Evolutionary conservation across 37 sponge, comb jelly and placozoan genomes (phyloP), one percentile per base, ranked within the genome.

Genomic region (Hexactinellida sp.): DNA sequence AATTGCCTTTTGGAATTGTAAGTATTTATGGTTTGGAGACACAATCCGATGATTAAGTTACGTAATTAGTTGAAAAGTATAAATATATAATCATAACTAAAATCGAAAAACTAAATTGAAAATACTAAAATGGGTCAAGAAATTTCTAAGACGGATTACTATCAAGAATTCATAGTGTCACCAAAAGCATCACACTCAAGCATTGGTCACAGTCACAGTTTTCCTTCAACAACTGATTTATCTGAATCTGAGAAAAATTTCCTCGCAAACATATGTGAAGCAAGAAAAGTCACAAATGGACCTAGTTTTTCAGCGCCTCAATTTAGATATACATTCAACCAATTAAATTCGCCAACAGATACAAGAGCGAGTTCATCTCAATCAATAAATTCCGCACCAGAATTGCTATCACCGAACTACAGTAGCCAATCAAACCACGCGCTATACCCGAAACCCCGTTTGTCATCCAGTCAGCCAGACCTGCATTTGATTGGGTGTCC

Each of bases 81-180:
- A 63, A 63, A 63, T 63, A 63, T 1, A 25, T 7, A 63, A 10
- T 63, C 19, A n/a, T 23, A 25, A 7, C 13, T 21, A 23, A 21
- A n/a, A 63, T 63, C 5, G 19, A 5, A 63, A 63, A 63, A 7
- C 32, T 32, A n/a, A 63, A 63, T 63, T 63, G 76, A 47, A 47
- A 47, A 19, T 47, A n/a, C n/a, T 23, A 63, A 63, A 63, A 63
- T 63, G 76, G 76, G 76, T 32, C 76, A 63, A n/a, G 76, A 63
- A 63, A 25, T 63, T 7, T 63, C 76, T 28, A 63, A 63, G 76
- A 63, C 76, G 76, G 76, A 63, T 63, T 63, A 28, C 13, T 63
- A 63, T 63, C 76, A 63, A 63, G 76, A 63, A 63, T 63, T 63
- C 13, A n/a, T 28, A 16, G 13, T 41, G 10, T 41, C 47, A 16